Percentiles rank a stretch among this genome's conserved stretches.
These are phyloP conservation scores for Cryptosula pallasiana DNA, from an alignment of 2,888 invertebrate species.

Conservation along the genomic window DNA sequence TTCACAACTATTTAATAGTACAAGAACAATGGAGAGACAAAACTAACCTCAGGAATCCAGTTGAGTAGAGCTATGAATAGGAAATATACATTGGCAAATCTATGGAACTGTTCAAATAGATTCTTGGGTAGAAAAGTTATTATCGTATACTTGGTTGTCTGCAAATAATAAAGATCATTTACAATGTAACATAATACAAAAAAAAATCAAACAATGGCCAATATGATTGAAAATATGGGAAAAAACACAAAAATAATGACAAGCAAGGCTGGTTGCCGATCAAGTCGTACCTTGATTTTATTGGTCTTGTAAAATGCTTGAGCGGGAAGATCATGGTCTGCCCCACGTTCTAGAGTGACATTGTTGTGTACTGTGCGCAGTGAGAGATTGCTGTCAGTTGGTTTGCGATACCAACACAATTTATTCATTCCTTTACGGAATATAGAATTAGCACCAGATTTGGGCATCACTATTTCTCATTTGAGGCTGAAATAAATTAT, in stretches of 20 bases:
- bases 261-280: too few species aligned
- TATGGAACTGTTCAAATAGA: slow-evolving; percentile 92
- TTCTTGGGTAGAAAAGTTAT: slow-evolving; percentile 92
- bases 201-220: background rate
- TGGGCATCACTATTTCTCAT: background rate
- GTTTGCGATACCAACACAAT: slow-evolving; percentile 14
- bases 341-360: background rate
- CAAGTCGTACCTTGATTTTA: slow-evolving; percentile 20
- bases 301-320: slow-evolving; percentile 13
- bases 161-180: background rate
- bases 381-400: background rate
- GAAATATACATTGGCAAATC: slow-evolving; percentile 95
- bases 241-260: too few species aligned
- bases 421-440: background rate
- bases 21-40: too few species aligned
- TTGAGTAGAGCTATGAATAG: slow-evolving; percentile 91
- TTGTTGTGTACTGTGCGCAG: slow-evolving; percentile 1
- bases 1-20: too few species aligned
- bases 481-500: background rate
- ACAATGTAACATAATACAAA: background rate
- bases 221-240: background rate
- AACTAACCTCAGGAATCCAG: slow-evolving; percentile 82
- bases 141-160: slow-evolving; percentile 71
- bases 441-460: background rate
- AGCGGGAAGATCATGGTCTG: background rate